Percentiles rank a stretch among this genome's conserved stretches.
Conservation (phyloP, 2,888 invertebrate species). For the Philereme transversata region DNA sequence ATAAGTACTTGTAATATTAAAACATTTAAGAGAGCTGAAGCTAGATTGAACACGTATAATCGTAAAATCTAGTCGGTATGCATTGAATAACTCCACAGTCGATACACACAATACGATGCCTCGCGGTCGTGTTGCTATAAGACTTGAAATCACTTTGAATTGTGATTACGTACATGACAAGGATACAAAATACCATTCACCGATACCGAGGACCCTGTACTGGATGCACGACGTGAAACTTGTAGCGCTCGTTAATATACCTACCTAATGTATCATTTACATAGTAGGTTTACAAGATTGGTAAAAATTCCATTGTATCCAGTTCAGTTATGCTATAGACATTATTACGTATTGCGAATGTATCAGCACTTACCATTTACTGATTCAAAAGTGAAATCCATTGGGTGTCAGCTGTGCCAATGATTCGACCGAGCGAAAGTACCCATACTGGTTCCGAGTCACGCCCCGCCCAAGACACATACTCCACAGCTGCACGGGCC, state of each 20-base stretch:
- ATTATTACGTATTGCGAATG: conserved; percentile 29
- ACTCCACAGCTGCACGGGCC: conserved; percentile 44
- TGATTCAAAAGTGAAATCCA: conserved; percentile 77
- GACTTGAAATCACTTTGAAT: conserved; percentile 62
- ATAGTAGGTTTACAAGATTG: not conserved
- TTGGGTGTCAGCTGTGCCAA: conserved; percentile 60
- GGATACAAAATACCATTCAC: conserved; percentile 57
- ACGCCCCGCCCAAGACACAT: conserved; percentile 49
- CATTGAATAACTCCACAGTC: conserved; percentile 41
- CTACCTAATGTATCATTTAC: not conserved
- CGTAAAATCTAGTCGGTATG: conserved; percentile 47
- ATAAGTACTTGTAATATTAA: not conserved
- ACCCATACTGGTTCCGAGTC: conserved; percentile 73
- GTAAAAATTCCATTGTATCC: not conserved
- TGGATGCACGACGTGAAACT: conserved; percentile 26
- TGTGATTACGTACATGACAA: conserved; percentile 57
- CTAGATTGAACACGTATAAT: conserved; percentile 21
- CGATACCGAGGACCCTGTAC: conserved; percentile 46
- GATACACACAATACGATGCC: conserved; percentile 48
- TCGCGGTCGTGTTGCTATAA: conserved; percentile 40
- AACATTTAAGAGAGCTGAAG: conserved; percentile 14
- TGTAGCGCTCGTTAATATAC: conserved; percentile 2
- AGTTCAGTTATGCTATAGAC: conserved; percentile 8
- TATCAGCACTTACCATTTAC: conserved; percentile 25
- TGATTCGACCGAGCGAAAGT: conserved; percentile 76